A percentile compares a stretch with the other conserved stretches of the same genome.
These are phyloP conservation scores for Monarcha castaneiventris DNA, from an alignment of 2,113 vertebrate species.

Conservation along the genomic window DNA sequence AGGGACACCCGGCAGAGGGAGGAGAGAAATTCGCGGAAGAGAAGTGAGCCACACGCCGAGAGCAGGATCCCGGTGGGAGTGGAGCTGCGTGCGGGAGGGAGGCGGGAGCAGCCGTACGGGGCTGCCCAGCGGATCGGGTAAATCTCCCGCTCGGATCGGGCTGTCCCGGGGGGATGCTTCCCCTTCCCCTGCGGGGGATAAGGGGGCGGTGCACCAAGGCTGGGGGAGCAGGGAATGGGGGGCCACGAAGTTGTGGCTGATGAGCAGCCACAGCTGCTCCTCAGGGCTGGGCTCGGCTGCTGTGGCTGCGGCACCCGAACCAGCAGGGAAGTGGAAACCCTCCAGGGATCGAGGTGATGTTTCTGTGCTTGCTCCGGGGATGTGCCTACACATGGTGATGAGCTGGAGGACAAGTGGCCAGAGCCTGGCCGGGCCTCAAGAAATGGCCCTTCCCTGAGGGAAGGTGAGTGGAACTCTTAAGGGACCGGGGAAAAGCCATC, in stretches of 20 bases:
- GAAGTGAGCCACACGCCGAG: background rate
- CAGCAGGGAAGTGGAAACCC: background rate
- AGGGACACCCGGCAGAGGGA: background rate
- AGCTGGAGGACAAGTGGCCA: background rate
- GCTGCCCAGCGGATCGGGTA: background rate
- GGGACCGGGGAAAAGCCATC: background rate
- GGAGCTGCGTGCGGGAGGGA: background rate
- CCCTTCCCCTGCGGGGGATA: background rate
- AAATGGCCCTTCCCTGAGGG: background rate
- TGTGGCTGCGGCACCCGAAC: background rate
- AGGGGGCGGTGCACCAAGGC: background rate
- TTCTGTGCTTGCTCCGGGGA: background rate
- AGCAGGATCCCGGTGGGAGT: background rate
- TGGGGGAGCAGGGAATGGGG: background rate
- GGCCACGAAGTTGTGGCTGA: accelerated
- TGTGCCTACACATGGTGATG: accelerated
- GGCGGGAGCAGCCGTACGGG: background rate
- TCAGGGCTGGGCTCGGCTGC: background rate
- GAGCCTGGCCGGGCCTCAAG: background rate
- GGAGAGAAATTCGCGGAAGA: background rate
- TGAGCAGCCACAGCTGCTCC: background rate
- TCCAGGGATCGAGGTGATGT: background rate
- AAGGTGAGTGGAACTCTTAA: background rate
- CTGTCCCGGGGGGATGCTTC: background rate
- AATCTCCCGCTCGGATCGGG: background rate